A percentile compares a stretch with the other conserved stretches of the same genome.
Evolutionary conservation across 2,797 vertebrate genomes (phyloP).

Genomic region (Fratercula arctica): DNA sequence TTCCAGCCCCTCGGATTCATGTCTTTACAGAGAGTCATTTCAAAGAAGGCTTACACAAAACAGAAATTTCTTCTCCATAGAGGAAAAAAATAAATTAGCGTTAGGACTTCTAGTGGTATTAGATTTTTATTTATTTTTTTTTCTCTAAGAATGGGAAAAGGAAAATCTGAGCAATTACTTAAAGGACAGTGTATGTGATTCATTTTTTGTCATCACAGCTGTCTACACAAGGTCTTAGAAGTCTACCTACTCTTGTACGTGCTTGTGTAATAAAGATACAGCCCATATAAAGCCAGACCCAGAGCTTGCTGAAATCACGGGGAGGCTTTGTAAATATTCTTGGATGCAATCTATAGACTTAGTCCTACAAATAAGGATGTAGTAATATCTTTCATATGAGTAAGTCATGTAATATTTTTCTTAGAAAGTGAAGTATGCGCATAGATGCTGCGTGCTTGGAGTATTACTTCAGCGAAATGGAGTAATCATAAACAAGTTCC

Average conservation of each 20-base stretch:
- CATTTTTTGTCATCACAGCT: conserved; percentile 40
- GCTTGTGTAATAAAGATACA: neutral
- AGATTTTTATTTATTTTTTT: neutral
- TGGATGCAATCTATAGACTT: neutral
- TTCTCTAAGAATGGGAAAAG: neutral
- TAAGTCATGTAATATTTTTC: neutral
- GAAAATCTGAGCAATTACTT: conserved; percentile 7
- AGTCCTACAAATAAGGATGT: neutral
- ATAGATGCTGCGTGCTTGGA: neutral
- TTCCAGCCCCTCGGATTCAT: neutral
- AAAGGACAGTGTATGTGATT: neutral
- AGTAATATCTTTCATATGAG: neutral
- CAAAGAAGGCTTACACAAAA: conserved; percentile 17
- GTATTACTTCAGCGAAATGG: neutral
- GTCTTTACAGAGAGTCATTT: neutral
- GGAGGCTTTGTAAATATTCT: neutral
- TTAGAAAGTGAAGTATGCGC: neutral
- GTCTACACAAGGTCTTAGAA: conserved; percentile 23
- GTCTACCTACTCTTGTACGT: neutral
- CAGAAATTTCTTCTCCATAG: neutral
- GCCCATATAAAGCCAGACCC: neutral
- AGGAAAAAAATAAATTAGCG: neutral
- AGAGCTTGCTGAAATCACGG: neutral
- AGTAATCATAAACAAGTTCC: neutral
- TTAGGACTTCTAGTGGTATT: neutral